Conservation (phyloP, 2,888 invertebrate species). For the Drosophila helvetica region DNA sequence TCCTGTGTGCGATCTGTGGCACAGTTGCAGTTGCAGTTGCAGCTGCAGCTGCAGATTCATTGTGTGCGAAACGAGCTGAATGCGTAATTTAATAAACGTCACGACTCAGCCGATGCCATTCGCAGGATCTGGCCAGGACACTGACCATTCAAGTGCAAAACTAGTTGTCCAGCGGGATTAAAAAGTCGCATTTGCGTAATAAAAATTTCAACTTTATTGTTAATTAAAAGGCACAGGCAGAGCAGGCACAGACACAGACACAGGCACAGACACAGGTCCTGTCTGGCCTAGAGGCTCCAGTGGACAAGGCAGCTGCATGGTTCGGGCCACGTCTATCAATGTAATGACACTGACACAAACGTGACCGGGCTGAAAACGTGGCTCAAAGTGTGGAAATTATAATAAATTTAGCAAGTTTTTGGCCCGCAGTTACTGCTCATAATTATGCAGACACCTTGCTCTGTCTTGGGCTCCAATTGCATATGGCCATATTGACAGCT, state of each 20-base stretch:
- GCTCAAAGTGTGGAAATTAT: conserved; percentile 74
- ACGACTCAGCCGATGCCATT: neutral
- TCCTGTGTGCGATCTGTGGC: conserved; percentile 50
- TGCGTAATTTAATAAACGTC: conserved; percentile 71
- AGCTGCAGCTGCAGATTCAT: conserved; percentile 52
- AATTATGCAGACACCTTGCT: conserved; percentile 75
- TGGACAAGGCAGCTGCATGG: conserved; percentile 20
- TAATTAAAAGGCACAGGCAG: conserved; percentile 70
- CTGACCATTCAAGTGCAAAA: conserved; percentile 20
- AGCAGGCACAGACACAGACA: conserved; percentile 8
- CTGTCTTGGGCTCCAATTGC: conserved; percentile 28
- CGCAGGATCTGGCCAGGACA: conserved; percentile 33
- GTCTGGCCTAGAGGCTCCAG: conserved; percentile 10
- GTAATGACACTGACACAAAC: conserved; percentile 62
- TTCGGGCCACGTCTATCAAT: conserved; percentile 65
- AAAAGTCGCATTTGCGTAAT: conserved; percentile 51
- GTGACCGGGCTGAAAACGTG: conserved; percentile 43
- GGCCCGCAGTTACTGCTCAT: conserved; percentile 44
- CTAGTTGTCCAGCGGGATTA: conserved; percentile 25
- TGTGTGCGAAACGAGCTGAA: conserved; percentile 74
- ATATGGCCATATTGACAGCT: conserved; percentile 67
- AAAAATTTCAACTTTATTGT: conserved; percentile 78
- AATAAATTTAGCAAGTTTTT: conserved; percentile 69
- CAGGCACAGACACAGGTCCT: conserved; percentile 8
- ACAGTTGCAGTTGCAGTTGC: conserved; percentile 16